Conservation (phyloP, 2,888 invertebrate species). For the Amblyteles armatorius region DNA sequence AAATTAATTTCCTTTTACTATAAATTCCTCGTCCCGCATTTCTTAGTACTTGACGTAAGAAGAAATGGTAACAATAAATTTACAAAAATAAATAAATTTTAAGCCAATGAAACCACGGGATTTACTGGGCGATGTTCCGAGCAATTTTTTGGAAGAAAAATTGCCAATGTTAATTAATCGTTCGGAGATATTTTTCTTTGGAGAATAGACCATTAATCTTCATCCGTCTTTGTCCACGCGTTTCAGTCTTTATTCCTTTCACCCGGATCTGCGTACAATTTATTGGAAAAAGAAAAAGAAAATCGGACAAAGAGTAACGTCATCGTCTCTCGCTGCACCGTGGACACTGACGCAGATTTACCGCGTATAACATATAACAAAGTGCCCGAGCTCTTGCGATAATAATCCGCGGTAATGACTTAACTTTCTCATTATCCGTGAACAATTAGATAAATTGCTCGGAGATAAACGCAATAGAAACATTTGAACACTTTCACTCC, state of each 20-base stretch:
- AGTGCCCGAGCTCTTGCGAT: neutral
- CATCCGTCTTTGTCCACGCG: neutral
- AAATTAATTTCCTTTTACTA: neutral
- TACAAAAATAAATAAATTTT: too few species aligned
- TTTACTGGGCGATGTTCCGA: too few species aligned
- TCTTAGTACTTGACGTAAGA: too few species aligned
- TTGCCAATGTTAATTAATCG: neutral
- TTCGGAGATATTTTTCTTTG: neutral
- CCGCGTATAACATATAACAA: constrained; percentile 19
- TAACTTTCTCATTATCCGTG: constrained; percentile 10
- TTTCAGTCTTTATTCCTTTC: neutral
- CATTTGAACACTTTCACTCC: constrained; percentile 7
- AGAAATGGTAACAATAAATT: too few species aligned
- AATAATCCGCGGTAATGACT: constrained; percentile 6
- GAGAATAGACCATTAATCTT: neutral
- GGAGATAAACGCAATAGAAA: neutral
- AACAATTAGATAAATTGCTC: constrained; percentile 26
- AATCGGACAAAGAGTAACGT: constrained; percentile 11
- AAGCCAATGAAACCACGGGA: too few species aligned
- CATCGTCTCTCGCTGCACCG: neutral
- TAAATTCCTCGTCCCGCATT: neutral
- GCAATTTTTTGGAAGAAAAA: neutral
- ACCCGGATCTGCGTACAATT: neutral
- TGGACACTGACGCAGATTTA: neutral
- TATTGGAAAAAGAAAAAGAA: neutral